phyloP scores from a whole-genome alignment of 1,140 invertebrate species.

The Pentalonia nigronervosa region DNA sequence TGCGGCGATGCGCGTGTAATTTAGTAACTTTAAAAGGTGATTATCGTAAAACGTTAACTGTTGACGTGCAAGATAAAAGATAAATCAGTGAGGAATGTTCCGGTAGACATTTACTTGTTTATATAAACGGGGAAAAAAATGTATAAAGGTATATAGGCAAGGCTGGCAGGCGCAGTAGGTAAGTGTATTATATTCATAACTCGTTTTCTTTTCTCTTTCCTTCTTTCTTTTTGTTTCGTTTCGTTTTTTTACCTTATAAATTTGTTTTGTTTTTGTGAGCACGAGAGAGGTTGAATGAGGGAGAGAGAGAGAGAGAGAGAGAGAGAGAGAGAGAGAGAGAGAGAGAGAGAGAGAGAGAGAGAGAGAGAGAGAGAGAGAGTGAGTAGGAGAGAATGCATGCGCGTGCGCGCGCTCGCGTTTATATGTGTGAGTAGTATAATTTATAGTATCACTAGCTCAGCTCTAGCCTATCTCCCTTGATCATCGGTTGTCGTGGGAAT shows the following conservation, averaged over 20 bases:
- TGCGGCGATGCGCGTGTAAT: slow-evolving; percentile 20
- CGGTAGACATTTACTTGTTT: slow-evolving; percentile 56
- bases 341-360: background rate
- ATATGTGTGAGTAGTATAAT: slow-evolving; percentile 46
- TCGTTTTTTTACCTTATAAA: slow-evolving; percentile 40
- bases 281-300: no score
- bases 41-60: slow-evolving; percentile 53
- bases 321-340: background rate
- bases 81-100: slow-evolving; percentile 55
- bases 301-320: background rate
- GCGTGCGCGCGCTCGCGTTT: background rate
- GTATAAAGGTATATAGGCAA: slow-evolving; percentile 36
- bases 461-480: slow-evolving; percentile 53
- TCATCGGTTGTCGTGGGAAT: slow-evolving; percentile 55
- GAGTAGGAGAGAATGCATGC: background rate
- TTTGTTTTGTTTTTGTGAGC: slow-evolving; percentile 56
- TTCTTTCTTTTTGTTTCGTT: background rate
- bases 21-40: slow-evolving; percentile 56
- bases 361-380: background rate
- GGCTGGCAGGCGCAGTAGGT: background rate
- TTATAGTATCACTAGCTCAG: slow-evolving; percentile 53
- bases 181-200: slow-evolving; percentile 57
- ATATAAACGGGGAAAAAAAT: slow-evolving; percentile 17
- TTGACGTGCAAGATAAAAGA: slow-evolving; percentile 56
- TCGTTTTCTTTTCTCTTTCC: slow-evolving; percentile 53